A percentile compares a stretch with the other conserved stretches of the same genome.
These are phyloP conservation scores for Paramuricea clavata DNA, from an alignment of 92 coral and sea anemone genomes.

Conservation along the genomic window DNA sequence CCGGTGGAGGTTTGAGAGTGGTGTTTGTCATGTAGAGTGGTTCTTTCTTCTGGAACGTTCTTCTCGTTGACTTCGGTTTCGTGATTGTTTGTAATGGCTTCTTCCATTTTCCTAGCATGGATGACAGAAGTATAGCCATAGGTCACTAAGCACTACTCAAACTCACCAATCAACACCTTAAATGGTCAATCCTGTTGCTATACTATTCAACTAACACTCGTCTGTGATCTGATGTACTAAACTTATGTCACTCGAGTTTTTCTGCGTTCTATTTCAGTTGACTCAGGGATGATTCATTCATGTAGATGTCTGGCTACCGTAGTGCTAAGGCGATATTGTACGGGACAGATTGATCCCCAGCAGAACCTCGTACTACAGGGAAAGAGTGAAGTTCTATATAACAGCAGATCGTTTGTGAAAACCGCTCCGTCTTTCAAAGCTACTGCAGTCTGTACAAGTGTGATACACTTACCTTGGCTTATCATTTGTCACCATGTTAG, in stretches of 20 bases:
- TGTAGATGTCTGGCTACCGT: too few relatives aligned
- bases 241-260: too few relatives aligned
- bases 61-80: not conserved
- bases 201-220: too few relatives aligned
- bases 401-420: not conserved
- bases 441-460: not conserved
- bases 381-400: not conserved
- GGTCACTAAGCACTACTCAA: too few relatives aligned
- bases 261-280: too few relatives aligned
- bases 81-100: not conserved
- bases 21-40: not conserved
- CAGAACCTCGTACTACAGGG: not conserved
- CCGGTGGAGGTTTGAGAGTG: not conserved
- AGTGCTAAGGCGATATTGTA: not conserved
- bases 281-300: not conserved
- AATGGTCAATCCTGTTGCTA: too few relatives aligned
- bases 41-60: not conserved
- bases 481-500: not conserved
- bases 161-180: too few relatives aligned
- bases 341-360: not conserved
- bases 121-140: not conserved
- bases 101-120: not conserved
- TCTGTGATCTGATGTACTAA: too few relatives aligned
- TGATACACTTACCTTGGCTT: not conserved
- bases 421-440: not conserved